Evolutionary conservation across 2,888 invertebrate species (phyloP), one percentile per base, ranked within the genome.

Genomic region (Drosophila fulvimacula): DNA sequence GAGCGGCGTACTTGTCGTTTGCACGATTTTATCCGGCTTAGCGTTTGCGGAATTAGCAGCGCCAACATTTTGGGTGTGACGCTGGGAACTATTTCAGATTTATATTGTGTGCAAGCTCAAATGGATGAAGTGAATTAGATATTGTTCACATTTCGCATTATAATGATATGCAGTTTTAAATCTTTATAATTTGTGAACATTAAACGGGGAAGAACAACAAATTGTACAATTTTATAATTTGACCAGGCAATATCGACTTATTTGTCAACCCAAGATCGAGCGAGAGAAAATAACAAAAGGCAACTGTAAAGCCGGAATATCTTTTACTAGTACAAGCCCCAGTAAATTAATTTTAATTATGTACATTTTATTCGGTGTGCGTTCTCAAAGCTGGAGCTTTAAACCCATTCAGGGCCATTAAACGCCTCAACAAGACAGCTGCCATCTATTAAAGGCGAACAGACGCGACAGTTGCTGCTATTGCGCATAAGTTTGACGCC

Each of bases 1-100:
- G 80, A 83, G 30, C 67, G 86, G 80, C 60, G 36, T 55, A 49
- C 63, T 52, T 44, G 48, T 51, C 49, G 48, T 52, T 56, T 42
- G 36, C 46, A 49, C 42, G 53, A 64, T 64, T 57, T 60, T 56
- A 62, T 67, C 65, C 69, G 66, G 70, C 57, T 42, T 55, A 17
- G 34, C 1, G 63, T 44, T 73, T 36, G 30, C 53, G 39, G 46
- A 55, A 58, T 62, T 49, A 34, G 49, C 41, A 32, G 58, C 49
- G 38, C 55, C 59, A 36, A 65, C 44, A 53, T 69, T 84, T 85
- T 82, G 74, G 83, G 84, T 88, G 84, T 83, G 89, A 71, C 81
- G 30, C 39, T 39, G 21, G 17, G 27, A 49, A 66, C 56, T 39
- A 56, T 56, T 56, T 38, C 44, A 34, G 49, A 76, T 46, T 39